Base-by-base conservation (phyloP, 2,797 vertebrate species). In the Schizopygopsis pylzovi region DNA sequence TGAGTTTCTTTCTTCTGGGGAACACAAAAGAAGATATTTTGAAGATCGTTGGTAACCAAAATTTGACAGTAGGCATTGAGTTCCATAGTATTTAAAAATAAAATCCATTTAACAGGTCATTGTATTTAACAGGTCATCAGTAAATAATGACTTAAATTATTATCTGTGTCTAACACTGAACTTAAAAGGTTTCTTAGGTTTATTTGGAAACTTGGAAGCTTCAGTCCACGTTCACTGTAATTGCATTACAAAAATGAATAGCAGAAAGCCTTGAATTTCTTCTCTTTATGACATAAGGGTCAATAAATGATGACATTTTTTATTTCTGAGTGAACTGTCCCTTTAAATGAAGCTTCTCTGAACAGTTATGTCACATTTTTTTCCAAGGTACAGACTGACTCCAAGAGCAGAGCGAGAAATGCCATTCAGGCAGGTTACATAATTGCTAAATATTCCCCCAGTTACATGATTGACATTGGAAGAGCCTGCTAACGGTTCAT, bases 401-500 rank as follows among this genome's bases (percentile, higher is more conserved):
- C 81, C 65, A 68, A 39, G 4, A 68, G 8, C 65, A 68, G 37
- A 82, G 84, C 71, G 61, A 47, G 37, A 63, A 83, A 61, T 85
- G 22, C 76, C 78, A 80, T 83, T 67, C 86, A 18, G 37, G 78
- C 71, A 28, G 49, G 59, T 88, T 87, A 87, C 63, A 85, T 87
- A 91, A 90, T 78, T 81, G 45, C 43, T 33, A 87, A 85, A 87
- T 81, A 45, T 61, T 85, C 79, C 75, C 43, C 70, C 59, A 33
- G 33, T 33, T 33, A 80, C 72, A 77, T 80, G 83, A 89, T 73
- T 90, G 86, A 81, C 59, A 56, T 85, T 79, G 83, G 28, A 85
- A 63, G 56, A 20, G 49, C 16, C 49, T 47, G 65, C 25, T 70
- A 41, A 43, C 65, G n/a, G 52, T 70, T 70, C 49, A 79, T 79